Conservation (phyloP, 2,113 vertebrate genomes). For the Cephalopterus ornatus region DNA sequence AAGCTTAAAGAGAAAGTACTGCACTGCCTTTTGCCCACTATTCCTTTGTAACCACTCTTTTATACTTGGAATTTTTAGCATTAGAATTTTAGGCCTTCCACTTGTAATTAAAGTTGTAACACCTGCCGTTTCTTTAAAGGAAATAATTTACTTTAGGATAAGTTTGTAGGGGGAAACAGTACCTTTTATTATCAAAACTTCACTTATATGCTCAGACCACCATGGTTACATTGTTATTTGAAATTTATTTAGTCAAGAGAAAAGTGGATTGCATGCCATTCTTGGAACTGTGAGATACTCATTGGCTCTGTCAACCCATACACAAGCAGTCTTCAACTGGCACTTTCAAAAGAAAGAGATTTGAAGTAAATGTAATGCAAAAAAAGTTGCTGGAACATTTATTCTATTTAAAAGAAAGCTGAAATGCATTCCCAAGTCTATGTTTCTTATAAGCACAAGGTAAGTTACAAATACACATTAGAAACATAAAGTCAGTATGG, state of each 20-base stretch:
- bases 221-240: background rate
- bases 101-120: background rate
- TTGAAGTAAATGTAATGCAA: background rate
- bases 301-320: background rate
- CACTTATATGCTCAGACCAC: background rate
- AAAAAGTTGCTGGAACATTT: background rate
- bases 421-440: background rate
- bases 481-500: background rate
- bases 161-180: background rate
- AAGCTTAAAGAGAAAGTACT: background rate
- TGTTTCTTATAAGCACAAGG: background rate
- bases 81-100: background rate
- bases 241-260: background rate
- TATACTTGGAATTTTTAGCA: background rate
- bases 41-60: background rate
- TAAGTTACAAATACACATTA: background rate
- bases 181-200: background rate
- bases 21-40: background rate
- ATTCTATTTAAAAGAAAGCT: background rate
- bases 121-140: background rate
- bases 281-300: background rate
- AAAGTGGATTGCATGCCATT: background rate
- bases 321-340: background rate
- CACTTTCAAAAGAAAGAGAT: background rate
- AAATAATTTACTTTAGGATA: background rate